Conservation (phyloP, 2,113 vertebrate species). For the Tichodroma muraria region DNA sequence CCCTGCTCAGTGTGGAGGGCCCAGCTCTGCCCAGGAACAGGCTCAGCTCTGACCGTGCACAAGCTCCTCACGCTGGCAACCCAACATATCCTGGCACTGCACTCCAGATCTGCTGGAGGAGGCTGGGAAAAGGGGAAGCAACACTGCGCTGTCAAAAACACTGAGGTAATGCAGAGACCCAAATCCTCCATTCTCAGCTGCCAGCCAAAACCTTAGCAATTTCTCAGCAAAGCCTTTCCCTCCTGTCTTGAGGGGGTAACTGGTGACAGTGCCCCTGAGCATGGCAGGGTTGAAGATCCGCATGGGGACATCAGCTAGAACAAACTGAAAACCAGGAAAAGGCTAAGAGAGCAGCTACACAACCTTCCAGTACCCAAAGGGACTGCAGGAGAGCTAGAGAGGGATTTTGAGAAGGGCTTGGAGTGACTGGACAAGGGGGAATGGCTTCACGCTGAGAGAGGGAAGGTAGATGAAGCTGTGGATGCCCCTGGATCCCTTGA, state of each 20-base stretch:
- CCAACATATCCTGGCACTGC: fast-evolving
- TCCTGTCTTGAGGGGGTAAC: fast-evolving
- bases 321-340: background rate
- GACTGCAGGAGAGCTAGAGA: background rate
- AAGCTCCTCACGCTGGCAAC: too few relatives aligned
- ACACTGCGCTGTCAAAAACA: background rate
- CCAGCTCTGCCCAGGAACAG: background rate
- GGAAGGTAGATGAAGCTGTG: background rate
- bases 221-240: background rate
- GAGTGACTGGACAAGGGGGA: background rate
- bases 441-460: background rate
- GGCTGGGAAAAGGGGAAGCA: background rate
- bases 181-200: background rate
- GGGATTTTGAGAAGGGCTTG: background rate
- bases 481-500: background rate
- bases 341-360: background rate
- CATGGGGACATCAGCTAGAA: fast-evolving
- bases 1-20: background rate
- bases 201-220: background rate
- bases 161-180: background rate
- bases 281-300: background rate
- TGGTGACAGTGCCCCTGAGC: fast-evolving
- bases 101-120: background rate
- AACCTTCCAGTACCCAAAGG: background rate
- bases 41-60: fast-evolving